phyloP scores from a whole-genome alignment of 2,113 vertebrate species.

The Petrocephalus zakoni region DNA sequence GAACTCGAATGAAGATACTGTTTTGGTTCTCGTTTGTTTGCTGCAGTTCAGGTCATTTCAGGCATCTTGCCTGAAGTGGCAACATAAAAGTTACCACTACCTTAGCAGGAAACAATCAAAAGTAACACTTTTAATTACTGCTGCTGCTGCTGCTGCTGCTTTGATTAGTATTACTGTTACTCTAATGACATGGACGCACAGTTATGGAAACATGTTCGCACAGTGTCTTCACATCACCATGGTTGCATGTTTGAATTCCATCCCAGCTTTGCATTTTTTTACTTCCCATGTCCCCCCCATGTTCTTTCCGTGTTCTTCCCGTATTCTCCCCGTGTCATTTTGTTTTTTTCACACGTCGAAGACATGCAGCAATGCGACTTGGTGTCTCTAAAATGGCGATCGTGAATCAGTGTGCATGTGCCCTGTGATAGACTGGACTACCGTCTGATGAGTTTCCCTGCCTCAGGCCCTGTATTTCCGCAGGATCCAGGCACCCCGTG shows the following conservation, averaged over 20 bases:
- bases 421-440: background rate
- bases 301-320: background rate
- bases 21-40: background rate
- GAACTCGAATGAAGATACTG: background rate
- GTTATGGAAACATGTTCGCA: background rate
- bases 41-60: background rate
- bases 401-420: background rate
- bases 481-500: background rate
- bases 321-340: background rate
- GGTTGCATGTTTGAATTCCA: background rate
- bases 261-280: background rate
- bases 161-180: background rate
- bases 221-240: background rate
- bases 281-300: background rate
- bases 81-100: background rate
- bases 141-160: background rate
- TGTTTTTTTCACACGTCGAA: background rate
- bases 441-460: background rate
- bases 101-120: background rate
- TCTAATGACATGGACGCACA: background rate
- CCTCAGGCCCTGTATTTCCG: background rate
- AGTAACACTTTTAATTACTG: background rate
- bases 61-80: background rate
- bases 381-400: background rate
- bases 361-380: background rate